Percentiles rank a stretch among this genome's conserved stretches.
phyloP scores from a whole-genome alignment of 2,113 vertebrate genomes.

The Hippocampus zosterae region DNA sequence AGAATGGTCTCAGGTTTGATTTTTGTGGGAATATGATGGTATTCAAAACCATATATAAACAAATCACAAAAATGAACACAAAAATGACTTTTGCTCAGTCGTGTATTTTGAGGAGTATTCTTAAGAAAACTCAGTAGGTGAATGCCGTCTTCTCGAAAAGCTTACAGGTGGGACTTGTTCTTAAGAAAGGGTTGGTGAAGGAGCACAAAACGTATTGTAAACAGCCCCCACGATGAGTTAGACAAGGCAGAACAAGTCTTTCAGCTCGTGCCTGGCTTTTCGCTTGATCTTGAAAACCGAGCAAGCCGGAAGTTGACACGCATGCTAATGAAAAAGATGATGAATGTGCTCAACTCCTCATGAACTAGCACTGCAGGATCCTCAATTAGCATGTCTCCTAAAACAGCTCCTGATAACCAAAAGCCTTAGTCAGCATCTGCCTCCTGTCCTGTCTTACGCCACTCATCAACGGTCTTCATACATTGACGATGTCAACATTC shows the following conservation, averaged over 20 bases:
- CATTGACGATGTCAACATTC: slow-evolving; percentile 22
- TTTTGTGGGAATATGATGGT: background rate
- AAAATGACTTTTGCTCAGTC: background rate
- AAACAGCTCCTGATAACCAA: slow-evolving; percentile 34
- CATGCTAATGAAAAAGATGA: slow-evolving; percentile 58
- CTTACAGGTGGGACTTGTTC: background rate
- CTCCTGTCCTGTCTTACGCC: slow-evolving; percentile 33
- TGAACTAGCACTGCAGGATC: slow-evolving; percentile 38
- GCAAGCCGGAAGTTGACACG: slow-evolving; percentile 37
- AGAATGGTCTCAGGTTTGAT: too few relatives aligned
- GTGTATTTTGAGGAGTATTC: background rate
- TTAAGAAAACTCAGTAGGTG: background rate
- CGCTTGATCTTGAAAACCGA: slow-evolving; percentile 33
- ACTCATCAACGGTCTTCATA: slow-evolving; percentile 43
- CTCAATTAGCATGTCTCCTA: slow-evolving; percentile 46
- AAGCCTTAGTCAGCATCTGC: slow-evolving; percentile 55
- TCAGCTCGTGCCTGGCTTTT: slow-evolving; percentile 1
- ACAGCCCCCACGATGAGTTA: slow-evolving; percentile 21
- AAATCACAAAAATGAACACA: background rate
- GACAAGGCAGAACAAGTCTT: slow-evolving; percentile 8
- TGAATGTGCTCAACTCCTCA: slow-evolving; percentile 47
- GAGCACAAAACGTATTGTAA: background rate
- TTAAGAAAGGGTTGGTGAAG: background rate
- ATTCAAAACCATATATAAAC: background rate
- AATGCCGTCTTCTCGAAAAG: background rate